Evolutionary conservation across 2,113 vertebrate genomes (phyloP).

Genomic region (Protobothrops flavoviridis): DNA sequence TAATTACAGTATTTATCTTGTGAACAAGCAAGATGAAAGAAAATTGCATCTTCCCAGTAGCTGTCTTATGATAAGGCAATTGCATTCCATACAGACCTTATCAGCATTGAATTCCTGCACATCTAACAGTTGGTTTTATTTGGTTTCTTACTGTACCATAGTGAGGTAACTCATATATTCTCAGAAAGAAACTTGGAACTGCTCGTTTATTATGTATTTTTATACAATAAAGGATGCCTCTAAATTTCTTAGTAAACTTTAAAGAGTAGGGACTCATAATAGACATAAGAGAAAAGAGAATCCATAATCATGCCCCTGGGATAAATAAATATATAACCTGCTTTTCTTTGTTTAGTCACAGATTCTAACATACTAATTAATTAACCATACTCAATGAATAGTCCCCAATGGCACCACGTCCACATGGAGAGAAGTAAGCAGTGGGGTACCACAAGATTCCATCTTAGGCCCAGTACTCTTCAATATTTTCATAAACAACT

Average conservation of each 20-base stretch:
- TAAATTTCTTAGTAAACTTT: background rate
- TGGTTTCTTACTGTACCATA: background rate
- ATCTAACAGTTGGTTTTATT: slow-evolving; percentile 9
- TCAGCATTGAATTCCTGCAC: slow-evolving; percentile 4
- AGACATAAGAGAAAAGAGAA: background rate
- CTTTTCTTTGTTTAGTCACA: background rate
- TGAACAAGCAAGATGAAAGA: slow-evolving; percentile 25
- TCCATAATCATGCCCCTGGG: background rate
- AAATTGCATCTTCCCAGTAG: slow-evolving; percentile 6
- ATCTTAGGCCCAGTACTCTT: too few relatives aligned
- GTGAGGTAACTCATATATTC: background rate
- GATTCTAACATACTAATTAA: background rate
- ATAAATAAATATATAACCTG: background rate
- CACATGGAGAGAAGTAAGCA: too few relatives aligned
- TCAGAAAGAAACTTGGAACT: background rate
- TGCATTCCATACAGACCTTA: slow-evolving; percentile 14
- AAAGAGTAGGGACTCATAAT: background rate
- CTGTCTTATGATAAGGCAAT: slow-evolving; percentile 25
- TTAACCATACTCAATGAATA: too few relatives aligned
- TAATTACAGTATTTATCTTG: slow-evolving; percentile 35
- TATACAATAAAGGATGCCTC: background rate
- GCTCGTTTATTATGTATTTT: background rate
- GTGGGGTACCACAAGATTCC: too few relatives aligned
- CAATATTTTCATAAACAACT: too few relatives aligned
- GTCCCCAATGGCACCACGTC: too few relatives aligned